These are phyloP conservation scores for Cerastoderma edule DNA, from an alignment of 2,888 invertebrate species.

Conservation along the genomic window DNA sequence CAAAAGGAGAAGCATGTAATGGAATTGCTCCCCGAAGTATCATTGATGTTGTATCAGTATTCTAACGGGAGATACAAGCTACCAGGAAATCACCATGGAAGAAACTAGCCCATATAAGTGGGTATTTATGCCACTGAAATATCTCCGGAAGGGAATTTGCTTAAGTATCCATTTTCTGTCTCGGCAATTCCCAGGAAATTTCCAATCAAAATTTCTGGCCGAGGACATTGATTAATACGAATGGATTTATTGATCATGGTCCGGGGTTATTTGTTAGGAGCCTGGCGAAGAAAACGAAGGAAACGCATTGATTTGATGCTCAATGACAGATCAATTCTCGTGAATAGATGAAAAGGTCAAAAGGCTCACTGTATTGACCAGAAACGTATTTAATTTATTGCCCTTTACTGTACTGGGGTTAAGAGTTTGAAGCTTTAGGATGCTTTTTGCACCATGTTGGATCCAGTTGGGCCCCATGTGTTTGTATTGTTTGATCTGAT, in stretches of 20 bases:
- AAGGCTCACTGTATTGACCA: slow-evolving; percentile 26
- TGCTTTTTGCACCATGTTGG: not conserved
- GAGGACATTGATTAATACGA: slow-evolving; percentile 20
- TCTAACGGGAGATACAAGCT: no score
- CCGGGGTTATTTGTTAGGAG: slow-evolving; percentile 16
- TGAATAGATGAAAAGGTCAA: slow-evolving; percentile 27
- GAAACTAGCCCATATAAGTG: no score
- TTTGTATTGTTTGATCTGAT: no score
- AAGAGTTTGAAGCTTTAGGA: slow-evolving; percentile 2
- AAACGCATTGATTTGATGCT: slow-evolving; percentile 8
- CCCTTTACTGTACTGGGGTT: no score
- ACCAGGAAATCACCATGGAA: no score
- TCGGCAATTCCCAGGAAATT: slow-evolving; percentile 1
- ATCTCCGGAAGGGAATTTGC: not conserved
- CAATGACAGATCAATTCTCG: slow-evolving; percentile 15
- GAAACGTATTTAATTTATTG: slow-evolving; percentile 17
- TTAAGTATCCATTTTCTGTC: slow-evolving; percentile 9
- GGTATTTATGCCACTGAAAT: no score
- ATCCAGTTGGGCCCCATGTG: no score
- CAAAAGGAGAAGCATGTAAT: no score
- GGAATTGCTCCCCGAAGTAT: no score
- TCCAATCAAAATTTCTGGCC: slow-evolving; percentile 21
- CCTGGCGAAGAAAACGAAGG: slow-evolving; percentile 20
- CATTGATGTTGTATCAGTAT: no score
- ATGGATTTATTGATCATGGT: slow-evolving; percentile 25